phyloP scores from a whole-genome alignment of 1,140 invertebrate genomes.

The Hypsibius dujardini region DNA sequence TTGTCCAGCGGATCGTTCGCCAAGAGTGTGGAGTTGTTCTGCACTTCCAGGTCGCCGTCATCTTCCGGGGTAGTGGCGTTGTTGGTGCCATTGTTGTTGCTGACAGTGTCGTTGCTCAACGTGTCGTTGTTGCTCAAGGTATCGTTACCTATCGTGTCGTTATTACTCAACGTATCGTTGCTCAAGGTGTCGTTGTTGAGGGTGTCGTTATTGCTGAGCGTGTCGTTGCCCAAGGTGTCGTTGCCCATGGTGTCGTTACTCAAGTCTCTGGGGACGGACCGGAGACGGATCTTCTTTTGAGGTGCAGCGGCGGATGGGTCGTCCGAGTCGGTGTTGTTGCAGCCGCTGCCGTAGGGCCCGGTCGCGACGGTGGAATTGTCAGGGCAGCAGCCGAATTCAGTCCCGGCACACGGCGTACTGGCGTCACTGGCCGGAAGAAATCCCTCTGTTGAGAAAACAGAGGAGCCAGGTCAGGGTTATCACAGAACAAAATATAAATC shows the following conservation, averaged over 20 bases:
- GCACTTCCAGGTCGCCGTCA: too few species aligned
- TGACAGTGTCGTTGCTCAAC: too few species aligned
- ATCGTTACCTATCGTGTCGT: background rate
- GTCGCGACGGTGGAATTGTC: slow-evolving; percentile 65
- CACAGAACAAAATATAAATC: too few species aligned
- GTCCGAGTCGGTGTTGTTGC: slow-evolving; percentile 52
- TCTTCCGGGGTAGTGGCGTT: too few species aligned
- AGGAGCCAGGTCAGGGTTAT: too few species aligned
- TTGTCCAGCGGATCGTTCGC: background rate
- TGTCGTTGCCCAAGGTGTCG: background rate
- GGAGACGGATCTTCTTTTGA: background rate
- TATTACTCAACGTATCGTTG: background rate
- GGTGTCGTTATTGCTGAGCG: background rate
- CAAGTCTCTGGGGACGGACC: slow-evolving; percentile 10
- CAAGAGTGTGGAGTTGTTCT: background rate
- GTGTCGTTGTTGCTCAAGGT: background rate
- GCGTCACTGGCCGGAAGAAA: slow-evolving; percentile 15
- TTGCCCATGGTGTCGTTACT: slow-evolving; percentile 12
- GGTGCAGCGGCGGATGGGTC: slow-evolving; percentile 42
- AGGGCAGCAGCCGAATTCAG: slow-evolving; percentile 56
- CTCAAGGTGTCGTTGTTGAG: background rate
- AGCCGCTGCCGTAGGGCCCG: slow-evolving; percentile 51
- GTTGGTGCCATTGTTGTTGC: too few species aligned
- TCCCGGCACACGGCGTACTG: slow-evolving; percentile 30
- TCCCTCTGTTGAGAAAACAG: slow-evolving; percentile 25